Conservation (phyloP, 2,888 invertebrate genomes). For the Aphodius granarius region DNA sequence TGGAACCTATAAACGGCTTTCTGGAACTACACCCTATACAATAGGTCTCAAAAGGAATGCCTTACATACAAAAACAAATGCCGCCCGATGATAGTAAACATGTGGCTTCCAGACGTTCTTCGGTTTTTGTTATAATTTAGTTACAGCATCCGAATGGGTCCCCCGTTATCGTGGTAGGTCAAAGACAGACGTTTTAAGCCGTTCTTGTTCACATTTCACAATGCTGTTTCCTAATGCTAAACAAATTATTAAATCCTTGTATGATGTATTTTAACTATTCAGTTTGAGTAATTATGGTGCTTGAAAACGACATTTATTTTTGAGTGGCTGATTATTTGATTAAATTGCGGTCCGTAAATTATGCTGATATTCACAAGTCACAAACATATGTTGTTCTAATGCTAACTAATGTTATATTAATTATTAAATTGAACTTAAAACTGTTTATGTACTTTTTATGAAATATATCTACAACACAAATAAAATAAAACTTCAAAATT, state of each 20-base stretch:
- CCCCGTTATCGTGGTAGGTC: not conserved
- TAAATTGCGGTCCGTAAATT: no score
- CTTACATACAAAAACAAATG: not conserved
- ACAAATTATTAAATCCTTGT: not conserved
- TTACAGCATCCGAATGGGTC: not conserved
- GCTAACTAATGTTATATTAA: no score
- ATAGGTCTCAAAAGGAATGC: not conserved
- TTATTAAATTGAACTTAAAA: no score
- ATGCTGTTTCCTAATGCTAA: not conserved
- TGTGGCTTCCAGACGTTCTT: conserved; percentile 8
- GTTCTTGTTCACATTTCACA: not conserved
- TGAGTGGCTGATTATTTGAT: no score
- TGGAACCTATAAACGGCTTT: not conserved
- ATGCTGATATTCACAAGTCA: no score
- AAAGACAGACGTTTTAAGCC: not conserved
- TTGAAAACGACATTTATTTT: no score
- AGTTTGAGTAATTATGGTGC: not conserved
- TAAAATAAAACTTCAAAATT: no score
- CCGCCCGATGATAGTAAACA: not conserved
- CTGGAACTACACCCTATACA: not conserved
- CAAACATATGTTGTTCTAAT: no score
- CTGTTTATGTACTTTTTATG: no score
- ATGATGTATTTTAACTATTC: not conserved
- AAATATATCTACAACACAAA: no score
- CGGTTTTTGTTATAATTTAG: conserved; percentile 2